A percentile compares a stretch with the other conserved stretches of the same genome.
These are phyloP conservation scores for Genyomyrus donnyi DNA, from an alignment of 2,113 vertebrate genomes.

Conservation along the genomic window DNA sequence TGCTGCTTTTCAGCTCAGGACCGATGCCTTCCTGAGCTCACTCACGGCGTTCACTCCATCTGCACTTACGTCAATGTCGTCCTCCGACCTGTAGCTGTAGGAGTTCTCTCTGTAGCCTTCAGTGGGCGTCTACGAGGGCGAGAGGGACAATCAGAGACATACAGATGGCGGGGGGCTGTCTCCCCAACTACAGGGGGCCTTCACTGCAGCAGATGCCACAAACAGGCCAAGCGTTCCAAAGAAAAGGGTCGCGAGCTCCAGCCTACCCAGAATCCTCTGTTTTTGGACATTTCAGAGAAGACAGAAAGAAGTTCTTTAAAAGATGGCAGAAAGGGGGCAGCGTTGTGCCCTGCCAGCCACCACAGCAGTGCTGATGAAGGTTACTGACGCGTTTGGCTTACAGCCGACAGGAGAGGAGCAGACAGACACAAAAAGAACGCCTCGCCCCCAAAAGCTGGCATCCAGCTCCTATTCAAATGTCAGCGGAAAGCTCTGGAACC, in stretches of 20 bases:
- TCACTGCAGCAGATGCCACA: neutral
- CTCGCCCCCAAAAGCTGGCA: neutral
- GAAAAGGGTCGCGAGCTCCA: neutral
- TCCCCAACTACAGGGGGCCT: neutral
- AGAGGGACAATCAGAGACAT: constrained; percentile 33
- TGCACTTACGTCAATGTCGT: constrained; percentile 85
- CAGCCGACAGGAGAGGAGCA: neutral
- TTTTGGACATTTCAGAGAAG: neutral
- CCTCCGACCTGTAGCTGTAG: constrained; percentile 75
- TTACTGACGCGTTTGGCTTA: neutral
- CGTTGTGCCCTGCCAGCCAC: neutral
- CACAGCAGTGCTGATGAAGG: neutral
- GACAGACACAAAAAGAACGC: neutral
- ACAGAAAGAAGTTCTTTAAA: neutral
- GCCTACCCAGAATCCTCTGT: neutral
- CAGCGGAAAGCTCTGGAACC: neutral
- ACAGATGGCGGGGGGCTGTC: neutral
- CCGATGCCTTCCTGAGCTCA: neutral
- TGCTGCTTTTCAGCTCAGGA: neutral
- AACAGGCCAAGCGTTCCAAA: neutral
- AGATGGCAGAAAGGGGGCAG: neutral
- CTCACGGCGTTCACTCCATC: neutral
- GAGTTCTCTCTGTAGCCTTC: constrained; percentile 79
- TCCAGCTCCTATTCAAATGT: neutral
- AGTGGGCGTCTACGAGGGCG: constrained; percentile 71